phyloP scores from a whole-genome alignment of 1,140 invertebrate genomes.

The Wiebesia pumilae region DNA sequence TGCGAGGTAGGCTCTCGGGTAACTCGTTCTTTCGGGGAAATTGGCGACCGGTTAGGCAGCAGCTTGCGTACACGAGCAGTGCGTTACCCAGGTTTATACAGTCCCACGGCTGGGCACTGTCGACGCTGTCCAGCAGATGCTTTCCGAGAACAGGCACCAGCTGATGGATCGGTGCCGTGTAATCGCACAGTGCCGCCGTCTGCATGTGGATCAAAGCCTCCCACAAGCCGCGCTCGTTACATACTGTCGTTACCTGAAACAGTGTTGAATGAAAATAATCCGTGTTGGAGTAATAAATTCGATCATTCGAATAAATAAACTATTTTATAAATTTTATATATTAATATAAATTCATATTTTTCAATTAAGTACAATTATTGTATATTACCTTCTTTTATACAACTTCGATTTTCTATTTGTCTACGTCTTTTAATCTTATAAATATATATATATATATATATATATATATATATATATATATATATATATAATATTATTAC shows the following conservation, averaged over 20 bases:
- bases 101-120: slow-evolving; percentile 66
- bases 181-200: slow-evolving; percentile 89
- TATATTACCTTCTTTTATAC: no score
- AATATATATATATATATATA: no score
- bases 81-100: slow-evolving; percentile 87
- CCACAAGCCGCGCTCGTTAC: slow-evolving; percentile 86
- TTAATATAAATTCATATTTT: no score
- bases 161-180: slow-evolving; percentile 88
- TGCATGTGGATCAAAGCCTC: slow-evolving; percentile 93
- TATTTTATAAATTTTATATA: no score
- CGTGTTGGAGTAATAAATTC: neutral
- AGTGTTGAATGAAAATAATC: neutral
- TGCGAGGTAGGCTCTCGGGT: slow-evolving; percentile 80
- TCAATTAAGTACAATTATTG: no score
- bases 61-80: slow-evolving; percentile 93
- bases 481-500: no score
- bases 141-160: slow-evolving; percentile 78
- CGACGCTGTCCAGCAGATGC: slow-evolving; percentile 62
- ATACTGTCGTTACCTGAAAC: slow-evolving; percentile 81
- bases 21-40: slow-evolving; percentile 90
- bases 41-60: slow-evolving; percentile 92
- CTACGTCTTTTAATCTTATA: no score
- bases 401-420: no score
- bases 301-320: neutral
- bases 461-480: no score